phyloP scores from a whole-genome alignment of 2,113 vertebrate species.

The Protobothrops flavoviridis region DNA sequence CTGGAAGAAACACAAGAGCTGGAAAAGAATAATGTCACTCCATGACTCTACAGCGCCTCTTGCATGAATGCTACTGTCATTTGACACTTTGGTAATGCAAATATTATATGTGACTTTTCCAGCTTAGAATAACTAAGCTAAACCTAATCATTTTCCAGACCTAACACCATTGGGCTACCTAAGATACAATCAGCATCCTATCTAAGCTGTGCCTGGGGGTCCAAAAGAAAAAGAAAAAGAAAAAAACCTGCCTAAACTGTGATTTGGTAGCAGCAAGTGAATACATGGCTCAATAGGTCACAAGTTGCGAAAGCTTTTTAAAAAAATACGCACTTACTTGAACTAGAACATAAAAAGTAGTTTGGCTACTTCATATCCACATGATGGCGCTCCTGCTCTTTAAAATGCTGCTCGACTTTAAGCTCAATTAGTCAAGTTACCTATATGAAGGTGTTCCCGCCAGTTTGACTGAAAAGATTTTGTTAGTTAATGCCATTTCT shows the following conservation, averaged over 20 bases:
- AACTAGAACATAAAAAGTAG: background rate
- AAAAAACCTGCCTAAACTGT: background rate
- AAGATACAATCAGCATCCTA: background rate
- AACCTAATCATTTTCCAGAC: background rate
- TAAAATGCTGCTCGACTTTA: conserved; percentile 41
- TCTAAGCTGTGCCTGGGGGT: background rate
- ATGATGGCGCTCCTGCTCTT: conserved; percentile 66
- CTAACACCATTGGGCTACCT: background rate
- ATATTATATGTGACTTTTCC: background rate
- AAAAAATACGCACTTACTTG: background rate
- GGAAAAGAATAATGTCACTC: background rate
- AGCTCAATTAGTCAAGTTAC: background rate
- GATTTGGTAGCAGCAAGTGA: background rate
- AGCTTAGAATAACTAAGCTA: background rate
- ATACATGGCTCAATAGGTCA: background rate
- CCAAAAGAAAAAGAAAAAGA: background rate
- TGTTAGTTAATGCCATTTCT: background rate
- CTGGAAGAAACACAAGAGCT: background rate
- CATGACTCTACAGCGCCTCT: background rate
- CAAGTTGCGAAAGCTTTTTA: background rate
- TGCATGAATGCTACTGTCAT: background rate
- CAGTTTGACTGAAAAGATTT: background rate
- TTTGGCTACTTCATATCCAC: conserved; percentile 54
- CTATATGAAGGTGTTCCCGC: background rate
- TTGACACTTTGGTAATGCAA: background rate